Evolutionary conservation across 1,140 invertebrate genomes (phyloP).

Genomic region (Lepidurus apus): DNA sequence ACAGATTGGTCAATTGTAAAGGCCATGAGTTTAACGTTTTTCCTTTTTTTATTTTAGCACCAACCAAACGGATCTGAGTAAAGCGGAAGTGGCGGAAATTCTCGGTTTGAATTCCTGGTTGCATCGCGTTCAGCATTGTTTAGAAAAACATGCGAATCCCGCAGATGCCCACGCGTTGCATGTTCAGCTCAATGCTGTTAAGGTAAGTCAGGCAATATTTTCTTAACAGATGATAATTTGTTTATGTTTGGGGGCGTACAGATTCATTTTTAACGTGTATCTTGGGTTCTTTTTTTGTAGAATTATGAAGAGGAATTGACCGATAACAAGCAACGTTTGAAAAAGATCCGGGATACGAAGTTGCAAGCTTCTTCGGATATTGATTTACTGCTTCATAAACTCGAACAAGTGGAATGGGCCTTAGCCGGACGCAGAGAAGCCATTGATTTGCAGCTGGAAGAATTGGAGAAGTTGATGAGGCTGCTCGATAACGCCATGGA

Average conservation of each 20-base stretch:
- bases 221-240: background rate
- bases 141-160: slow-evolving; percentile 57
- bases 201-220: slow-evolving; percentile 47
- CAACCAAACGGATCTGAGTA: slow-evolving; percentile 4
- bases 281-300: slow-evolving; percentile 45
- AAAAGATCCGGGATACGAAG: slow-evolving; percentile 50
- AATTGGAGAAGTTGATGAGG: background rate
- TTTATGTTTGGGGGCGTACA: background rate
- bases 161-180: slow-evolving; percentile 60
- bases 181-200: slow-evolving; percentile 56
- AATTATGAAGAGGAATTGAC: slow-evolving; percentile 62
- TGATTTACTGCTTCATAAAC: slow-evolving; percentile 19
- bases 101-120: slow-evolving; percentile 44
- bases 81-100: slow-evolving; percentile 1
- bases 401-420: slow-evolving; percentile 7
- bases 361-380: slow-evolving; percentile 39
- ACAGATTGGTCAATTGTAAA: too few relatives aligned
- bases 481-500: slow-evolving; percentile 10
- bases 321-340: slow-evolving; percentile 51
- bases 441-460: slow-evolving; percentile 18
- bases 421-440: background rate
- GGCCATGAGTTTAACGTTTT: background rate
- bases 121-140: slow-evolving; percentile 51
- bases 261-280: too few relatives aligned
- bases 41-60: slow-evolving; percentile 15